Percentiles rank a stretch among this genome's conserved stretches.
Conservation (phyloP, 2,888 invertebrate genomes). For the Horisme vitalbata region DNA sequence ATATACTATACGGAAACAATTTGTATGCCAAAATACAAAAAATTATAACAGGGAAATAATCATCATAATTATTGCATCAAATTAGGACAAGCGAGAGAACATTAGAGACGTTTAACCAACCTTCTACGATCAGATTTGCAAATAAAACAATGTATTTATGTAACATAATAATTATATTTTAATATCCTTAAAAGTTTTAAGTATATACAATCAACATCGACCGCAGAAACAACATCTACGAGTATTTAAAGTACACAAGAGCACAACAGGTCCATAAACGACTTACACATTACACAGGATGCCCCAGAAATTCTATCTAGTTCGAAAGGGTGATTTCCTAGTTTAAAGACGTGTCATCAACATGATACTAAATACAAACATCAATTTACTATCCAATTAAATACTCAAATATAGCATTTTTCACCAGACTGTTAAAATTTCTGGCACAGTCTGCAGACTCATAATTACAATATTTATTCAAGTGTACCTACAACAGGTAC, state of each 20-base stretch:
- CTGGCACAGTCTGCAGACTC: background rate
- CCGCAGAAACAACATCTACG: constrained; percentile 65
- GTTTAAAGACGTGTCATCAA: too few relatives aligned
- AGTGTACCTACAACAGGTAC: constrained; percentile 30
- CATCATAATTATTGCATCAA: too few relatives aligned
- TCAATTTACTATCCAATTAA: too few relatives aligned
- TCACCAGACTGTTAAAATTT: too few relatives aligned
- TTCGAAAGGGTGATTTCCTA: background rate
- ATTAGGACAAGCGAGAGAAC: too few relatives aligned
- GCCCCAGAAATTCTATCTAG: background rate
- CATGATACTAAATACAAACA: too few relatives aligned
- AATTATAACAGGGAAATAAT: too few relatives aligned
- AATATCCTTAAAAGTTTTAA: constrained; percentile 74
- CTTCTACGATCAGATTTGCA: background rate
- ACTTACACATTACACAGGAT: constrained; percentile 43
- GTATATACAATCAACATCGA: constrained; percentile 73
- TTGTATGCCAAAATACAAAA: too few relatives aligned
- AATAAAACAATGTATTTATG: constrained; percentile 42
- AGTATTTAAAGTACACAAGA: constrained; percentile 46
- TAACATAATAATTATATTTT: constrained; percentile 70
- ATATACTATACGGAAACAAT: too few relatives aligned
- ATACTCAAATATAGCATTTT: too few relatives aligned
- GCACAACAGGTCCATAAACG: constrained; percentile 64
- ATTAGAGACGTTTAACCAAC: too few relatives aligned
- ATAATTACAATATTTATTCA: background rate